Conservation (phyloP, 1,140 invertebrate species). For the Drosophila arawakana region DNA sequence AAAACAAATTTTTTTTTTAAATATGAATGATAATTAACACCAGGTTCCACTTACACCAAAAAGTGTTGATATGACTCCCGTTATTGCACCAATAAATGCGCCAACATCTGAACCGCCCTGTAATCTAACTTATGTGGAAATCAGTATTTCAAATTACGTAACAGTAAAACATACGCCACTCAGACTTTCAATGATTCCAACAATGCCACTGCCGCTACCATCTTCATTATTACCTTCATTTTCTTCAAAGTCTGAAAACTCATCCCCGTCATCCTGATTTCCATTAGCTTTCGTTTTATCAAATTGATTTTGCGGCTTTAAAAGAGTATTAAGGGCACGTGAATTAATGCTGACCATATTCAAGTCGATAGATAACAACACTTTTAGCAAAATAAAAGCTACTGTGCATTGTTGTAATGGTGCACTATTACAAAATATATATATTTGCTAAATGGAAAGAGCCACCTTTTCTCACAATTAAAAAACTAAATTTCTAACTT, state of each 20-base stretch:
- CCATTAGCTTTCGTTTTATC: conserved; percentile 25
- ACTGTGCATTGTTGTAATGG: too few species aligned
- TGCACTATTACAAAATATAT: too few species aligned
- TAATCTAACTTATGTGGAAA: background rate
- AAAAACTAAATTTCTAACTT: too few species aligned
- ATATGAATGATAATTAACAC: too few species aligned
- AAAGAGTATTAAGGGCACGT: conserved; percentile 25
- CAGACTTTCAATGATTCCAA: conserved; percentile 84
- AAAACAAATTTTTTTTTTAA: background rate
- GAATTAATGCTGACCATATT: too few species aligned
- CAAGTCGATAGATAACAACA: too few species aligned
- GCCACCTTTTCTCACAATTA: too few species aligned
- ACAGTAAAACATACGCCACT: conserved; percentile 84
- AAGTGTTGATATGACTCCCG: conserved; percentile 84
- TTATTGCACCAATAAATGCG: conserved; percentile 83
- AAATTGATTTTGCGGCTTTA: conserved; percentile 63
- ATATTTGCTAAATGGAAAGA: too few species aligned
- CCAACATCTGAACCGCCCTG: conserved; percentile 84
- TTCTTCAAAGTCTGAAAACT: conserved; percentile 37
- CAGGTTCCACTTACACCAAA: conserved; percentile 84
- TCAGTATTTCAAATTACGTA: background rate
- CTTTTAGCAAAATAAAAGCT: too few species aligned
- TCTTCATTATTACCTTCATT: conserved; percentile 35
- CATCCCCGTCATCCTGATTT: conserved; percentile 43
- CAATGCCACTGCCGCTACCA: conserved; percentile 79